Base-by-base conservation (phyloP, 2,888 invertebrate genomes). In the Hedychridium roseum region DNA sequence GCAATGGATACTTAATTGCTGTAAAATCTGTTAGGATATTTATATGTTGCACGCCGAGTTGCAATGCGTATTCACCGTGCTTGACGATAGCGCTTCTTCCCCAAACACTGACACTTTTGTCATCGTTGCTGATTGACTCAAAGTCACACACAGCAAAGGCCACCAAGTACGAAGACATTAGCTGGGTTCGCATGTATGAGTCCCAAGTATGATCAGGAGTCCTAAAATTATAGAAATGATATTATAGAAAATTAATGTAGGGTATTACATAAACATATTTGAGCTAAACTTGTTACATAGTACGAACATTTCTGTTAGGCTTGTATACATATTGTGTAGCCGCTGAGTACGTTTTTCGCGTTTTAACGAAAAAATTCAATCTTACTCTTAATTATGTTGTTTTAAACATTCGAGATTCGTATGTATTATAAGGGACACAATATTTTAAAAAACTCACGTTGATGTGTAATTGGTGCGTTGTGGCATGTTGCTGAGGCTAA, bases 101-200 rank as follows among this genome's bases (percentile, higher is more conserved):
- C 80, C 67, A 80, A 66, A 80, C 71, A 66, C 63, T 79, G 77
- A 70, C 11, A 27, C 1, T 2, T 27, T 26, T 12, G 5, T 1
- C 1, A 79, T 82, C 79, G 53, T 82, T 80, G 1, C 72, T 66
- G 1, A 81, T 71, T 2, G 58, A 32, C 3, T 43, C 3, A 50
- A 83, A 85, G 54, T 85, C 83, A 14, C 82, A 83, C 5, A 94
- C 87, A 9, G 91, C 82, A 71, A 91, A 91, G 0, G 93, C 94
- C 2, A 92, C 81, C 9, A 94, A 80, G 68, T 95, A 94, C 0
- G 91, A 84, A 1, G 91, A 93, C 95, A 97, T 97, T 2, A 87
- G 88, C 0, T 90, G 87, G 0, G 91, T 89, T 48, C 84, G 84
- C 57, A 86, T 80, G 71, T 88, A 94, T 26, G 83, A 81, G 66